Percentiles rank a stretch among this genome's conserved stretches.
Conservation (phyloP, 1,140 invertebrate genomes). For the Mya arenaria region DNA sequence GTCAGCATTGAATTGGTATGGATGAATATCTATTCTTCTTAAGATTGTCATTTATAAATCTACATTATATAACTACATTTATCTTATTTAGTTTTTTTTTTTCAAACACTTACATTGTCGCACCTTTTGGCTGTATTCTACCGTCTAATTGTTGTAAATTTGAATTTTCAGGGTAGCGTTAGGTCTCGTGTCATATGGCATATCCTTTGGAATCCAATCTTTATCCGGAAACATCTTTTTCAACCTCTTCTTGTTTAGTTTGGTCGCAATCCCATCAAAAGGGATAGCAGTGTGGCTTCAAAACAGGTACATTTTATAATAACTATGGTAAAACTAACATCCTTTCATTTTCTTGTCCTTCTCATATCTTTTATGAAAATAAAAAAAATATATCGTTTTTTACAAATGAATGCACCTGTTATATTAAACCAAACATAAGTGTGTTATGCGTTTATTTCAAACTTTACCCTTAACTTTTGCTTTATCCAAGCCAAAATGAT, state of each 20-base stretch:
- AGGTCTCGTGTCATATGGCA: slow-evolving; percentile 66
- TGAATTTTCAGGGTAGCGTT: slow-evolving; percentile 32
- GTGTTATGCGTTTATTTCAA: no score
- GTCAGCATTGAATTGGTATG: slow-evolving; percentile 28
- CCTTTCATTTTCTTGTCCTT: no score
- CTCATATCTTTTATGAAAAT: no score
- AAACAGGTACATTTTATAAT: slow-evolving; percentile 62
- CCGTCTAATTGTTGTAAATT: background rate
- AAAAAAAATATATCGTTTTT: no score
- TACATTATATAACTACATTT: background rate
- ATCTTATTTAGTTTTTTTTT: background rate
- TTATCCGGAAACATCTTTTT: slow-evolving; percentile 70
- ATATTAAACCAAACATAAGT: no score
- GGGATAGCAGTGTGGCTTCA: slow-evolving; percentile 60
- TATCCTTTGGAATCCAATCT: slow-evolving; percentile 65
- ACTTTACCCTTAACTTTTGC: no score
- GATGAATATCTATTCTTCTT: background rate
- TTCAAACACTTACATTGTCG: background rate
- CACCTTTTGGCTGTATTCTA: background rate
- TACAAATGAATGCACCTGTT: no score
- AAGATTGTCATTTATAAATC: background rate
- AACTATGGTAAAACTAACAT: no score
- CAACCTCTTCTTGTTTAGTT: slow-evolving; percentile 69
- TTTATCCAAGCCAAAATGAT: no score
- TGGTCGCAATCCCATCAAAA: slow-evolving; percentile 62